These are phyloP conservation scores for Adelognathus sp. DNA, from an alignment of 2,888 invertebrate species.

Conservation along the genomic window DNA sequence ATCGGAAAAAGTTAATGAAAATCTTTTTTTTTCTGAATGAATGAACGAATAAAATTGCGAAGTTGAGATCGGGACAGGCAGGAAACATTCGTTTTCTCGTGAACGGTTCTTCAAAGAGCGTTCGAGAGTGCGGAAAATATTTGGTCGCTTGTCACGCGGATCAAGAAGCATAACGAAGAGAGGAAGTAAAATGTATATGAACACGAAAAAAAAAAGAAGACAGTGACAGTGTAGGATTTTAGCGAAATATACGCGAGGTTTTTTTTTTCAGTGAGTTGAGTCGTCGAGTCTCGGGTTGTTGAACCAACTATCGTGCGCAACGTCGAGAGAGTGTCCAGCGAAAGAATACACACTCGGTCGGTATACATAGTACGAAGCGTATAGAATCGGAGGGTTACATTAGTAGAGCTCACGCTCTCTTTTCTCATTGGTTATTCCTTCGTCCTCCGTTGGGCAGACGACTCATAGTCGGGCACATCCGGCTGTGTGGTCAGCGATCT, in stretches of 20 bases:
- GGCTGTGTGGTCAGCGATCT: slow-evolving; percentile 57
- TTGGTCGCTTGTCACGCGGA: slow-evolving; percentile 27
- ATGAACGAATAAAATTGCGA: too few species aligned
- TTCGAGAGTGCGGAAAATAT: slow-evolving; percentile 10
- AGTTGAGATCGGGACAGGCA: too few species aligned
- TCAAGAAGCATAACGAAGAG: slow-evolving; percentile 46
- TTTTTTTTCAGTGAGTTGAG: slow-evolving; percentile 33
- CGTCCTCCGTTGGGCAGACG: slow-evolving; percentile 41
- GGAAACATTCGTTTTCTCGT: background rate
- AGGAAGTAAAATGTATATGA: background rate
- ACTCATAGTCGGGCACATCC: slow-evolving; percentile 44
- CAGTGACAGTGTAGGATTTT: background rate
- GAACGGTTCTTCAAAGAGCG: background rate
- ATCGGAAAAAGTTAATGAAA: too few species aligned
- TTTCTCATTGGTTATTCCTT: slow-evolving; percentile 49
- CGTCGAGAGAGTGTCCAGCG: slow-evolving; percentile 29
- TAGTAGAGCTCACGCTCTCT: slow-evolving; percentile 21
- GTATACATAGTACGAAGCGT: background rate
- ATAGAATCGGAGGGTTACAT: slow-evolving; percentile 12
- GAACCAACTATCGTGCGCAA: slow-evolving; percentile 33
- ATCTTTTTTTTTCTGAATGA: too few species aligned
- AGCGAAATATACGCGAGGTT: slow-evolving; percentile 8
- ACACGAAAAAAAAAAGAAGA: background rate
- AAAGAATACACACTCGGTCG: slow-evolving; percentile 14
- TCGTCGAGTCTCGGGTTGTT: slow-evolving; percentile 26